Evolutionary conservation across 1,140 invertebrate species (phyloP).

Genomic region (Plodia interpunctella): DNA sequence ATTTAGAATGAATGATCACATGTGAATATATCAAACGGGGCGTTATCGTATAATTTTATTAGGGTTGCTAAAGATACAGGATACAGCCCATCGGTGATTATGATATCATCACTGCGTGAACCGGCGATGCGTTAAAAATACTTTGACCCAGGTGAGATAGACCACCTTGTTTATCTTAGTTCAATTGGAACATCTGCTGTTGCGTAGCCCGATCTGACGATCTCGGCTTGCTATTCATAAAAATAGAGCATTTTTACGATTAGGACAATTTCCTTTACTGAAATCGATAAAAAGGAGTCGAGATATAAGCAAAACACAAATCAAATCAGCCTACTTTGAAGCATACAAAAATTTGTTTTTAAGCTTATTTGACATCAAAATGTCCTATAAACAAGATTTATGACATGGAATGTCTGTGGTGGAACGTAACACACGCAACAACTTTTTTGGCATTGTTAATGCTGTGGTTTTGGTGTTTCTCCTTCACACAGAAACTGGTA

Average conservation of each 20-base stretch:
- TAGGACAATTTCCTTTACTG: neutral
- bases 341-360: too few species aligned
- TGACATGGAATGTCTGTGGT: too few species aligned
- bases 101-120: conserved; percentile 32
- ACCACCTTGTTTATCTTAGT: conserved; percentile 30
- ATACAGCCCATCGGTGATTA: conserved; percentile 24
- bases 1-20: neutral
- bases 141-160: conserved; percentile 32
- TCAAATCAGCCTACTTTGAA: too few species aligned
- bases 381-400: too few species aligned
- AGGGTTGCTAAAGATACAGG: conserved; percentile 2
- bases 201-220: conserved; percentile 6
- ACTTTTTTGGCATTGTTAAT: too few species aligned
- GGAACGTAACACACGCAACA: too few species aligned
- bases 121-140: conserved; percentile 34
- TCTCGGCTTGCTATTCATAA: neutral
- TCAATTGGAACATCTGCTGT: conserved; percentile 32
- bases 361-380: too few species aligned
- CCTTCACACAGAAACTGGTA: too few species aligned
- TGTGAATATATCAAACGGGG: neutral
- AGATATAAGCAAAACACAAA: too few species aligned
- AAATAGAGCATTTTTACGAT: neutral
- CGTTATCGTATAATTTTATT: conserved; percentile 1
- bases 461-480: too few species aligned
- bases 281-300: too few species aligned